These are phyloP conservation scores for Anolis carolinensis DNA, from an alignment of 2,113 vertebrate species.

Conservation along the genomic window DNA sequence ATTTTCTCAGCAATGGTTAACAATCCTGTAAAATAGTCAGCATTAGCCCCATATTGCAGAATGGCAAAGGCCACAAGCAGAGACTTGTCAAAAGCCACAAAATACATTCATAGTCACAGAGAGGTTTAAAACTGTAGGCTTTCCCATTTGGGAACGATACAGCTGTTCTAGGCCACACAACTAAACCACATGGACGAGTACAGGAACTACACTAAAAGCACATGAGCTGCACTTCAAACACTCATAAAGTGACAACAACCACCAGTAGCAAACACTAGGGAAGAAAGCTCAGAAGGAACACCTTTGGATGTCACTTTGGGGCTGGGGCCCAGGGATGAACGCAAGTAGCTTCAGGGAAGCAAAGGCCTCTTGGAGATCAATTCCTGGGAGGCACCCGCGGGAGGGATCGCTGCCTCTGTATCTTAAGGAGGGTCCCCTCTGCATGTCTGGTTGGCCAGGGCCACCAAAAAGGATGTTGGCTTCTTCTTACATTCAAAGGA, in stretches of 20 bases:
- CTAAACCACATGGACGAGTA: constrained; percentile 12
- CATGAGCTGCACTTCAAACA: neutral
- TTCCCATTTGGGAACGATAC: neutral
- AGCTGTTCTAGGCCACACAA: neutral
- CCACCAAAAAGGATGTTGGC: too few relatives aligned
- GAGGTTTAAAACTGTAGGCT: neutral
- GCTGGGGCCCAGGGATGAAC: neutral
- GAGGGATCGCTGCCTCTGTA: too few relatives aligned
- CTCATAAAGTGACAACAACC: neutral
- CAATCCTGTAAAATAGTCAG: neutral
- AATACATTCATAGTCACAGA: neutral
- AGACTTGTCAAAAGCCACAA: too few relatives aligned
- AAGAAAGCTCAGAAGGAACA: neutral
- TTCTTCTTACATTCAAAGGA: too few relatives aligned
- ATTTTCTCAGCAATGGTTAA: neutral
- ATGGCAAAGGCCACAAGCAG: neutral
- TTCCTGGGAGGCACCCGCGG: neutral
- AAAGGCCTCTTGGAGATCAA: neutral
- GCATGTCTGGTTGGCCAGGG: neutral
- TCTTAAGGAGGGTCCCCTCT: neutral
- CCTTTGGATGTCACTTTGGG: neutral
- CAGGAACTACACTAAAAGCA: neutral
- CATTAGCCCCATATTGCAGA: neutral
- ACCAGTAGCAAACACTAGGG: neutral
- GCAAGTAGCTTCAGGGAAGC: neutral